These are phyloP conservation scores for Potamilus streckersoni DNA, from an alignment of 1,140 invertebrate genomes.

Conservation along the genomic window DNA sequence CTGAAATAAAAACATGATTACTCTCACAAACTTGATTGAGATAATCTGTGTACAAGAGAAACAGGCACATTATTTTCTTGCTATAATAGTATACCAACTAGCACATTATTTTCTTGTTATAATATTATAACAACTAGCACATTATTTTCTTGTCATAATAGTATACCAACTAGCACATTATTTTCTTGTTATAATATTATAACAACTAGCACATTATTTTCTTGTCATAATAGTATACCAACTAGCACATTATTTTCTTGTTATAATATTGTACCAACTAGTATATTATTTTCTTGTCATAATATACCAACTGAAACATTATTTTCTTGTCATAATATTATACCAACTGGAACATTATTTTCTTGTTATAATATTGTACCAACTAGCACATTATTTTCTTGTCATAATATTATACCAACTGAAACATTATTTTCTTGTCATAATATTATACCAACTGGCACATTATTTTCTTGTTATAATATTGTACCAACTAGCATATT, in stretches of 20 bases:
- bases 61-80: not conserved
- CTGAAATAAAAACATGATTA: conserved; percentile 67
- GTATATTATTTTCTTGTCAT: not conserved
- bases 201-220: not conserved
- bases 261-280: too few relatives aligned
- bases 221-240: not conserved
- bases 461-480: too few relatives aligned
- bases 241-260: too few relatives aligned
- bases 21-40: not conserved
- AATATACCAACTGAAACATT: too few relatives aligned
- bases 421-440: not conserved
- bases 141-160: too few relatives aligned
- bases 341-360: not conserved
- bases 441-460: not conserved
- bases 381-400: too few relatives aligned
- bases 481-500: not conserved
- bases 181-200: too few relatives aligned
- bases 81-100: not conserved
- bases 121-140: too few relatives aligned
- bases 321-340: too few relatives aligned
- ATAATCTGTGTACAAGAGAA: not conserved
- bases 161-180: too few relatives aligned
- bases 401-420: too few relatives aligned
- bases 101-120: too few relatives aligned
- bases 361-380: not conserved